Base-by-base conservation (phyloP, 2,888 invertebrate species). In the Drosophila acutilabella region DNA sequence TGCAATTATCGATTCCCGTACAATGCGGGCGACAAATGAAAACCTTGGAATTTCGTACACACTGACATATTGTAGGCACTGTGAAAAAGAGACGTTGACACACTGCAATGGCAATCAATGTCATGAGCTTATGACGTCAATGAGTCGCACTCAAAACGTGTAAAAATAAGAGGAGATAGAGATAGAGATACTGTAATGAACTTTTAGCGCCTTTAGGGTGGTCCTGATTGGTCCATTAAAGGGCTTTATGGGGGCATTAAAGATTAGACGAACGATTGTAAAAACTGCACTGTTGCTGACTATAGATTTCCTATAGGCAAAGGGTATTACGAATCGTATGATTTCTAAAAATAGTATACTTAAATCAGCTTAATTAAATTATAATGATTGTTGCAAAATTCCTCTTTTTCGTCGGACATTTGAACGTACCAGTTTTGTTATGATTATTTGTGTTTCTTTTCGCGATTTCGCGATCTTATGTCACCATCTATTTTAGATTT, bases 1-100 rank as follows among this genome's bases (percentile, higher is more conserved):
- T 82, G 72, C 85, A 80, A 85, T 83, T 85, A 83, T 83, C 73
- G 83, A 85, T 85, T 82, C 74, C 61, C 59, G 18, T 45, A 68
- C 26, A 73, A 68, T 81, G 72, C 81, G 82, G 85, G 80, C 60
- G 38, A 48, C 41, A 50, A 54, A 40, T 56, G 33, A 41, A 13
- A 64, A 41, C 58, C 62, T 56, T 36, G 48, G 23, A 33, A 50
- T 54, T 2, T 48, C n/a, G 26, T 8, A 23, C 13, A 23, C 13
- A 44, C 20, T 20, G 18, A 44, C 42, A 44, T 44, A 44, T 10
- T 14, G 42, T 38, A 56, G 59, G 52, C 47, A 33, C 14, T 18
- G 20, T 18, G 20, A 26, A 13, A 30, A 10, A 56, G 52, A 36
- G 52, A 36, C 71, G 62, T 50, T 71, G 74, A 57, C 62, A 62